phyloP scores from a whole-genome alignment of 2,113 vertebrate genomes.

The Micronisus gabar region DNA sequence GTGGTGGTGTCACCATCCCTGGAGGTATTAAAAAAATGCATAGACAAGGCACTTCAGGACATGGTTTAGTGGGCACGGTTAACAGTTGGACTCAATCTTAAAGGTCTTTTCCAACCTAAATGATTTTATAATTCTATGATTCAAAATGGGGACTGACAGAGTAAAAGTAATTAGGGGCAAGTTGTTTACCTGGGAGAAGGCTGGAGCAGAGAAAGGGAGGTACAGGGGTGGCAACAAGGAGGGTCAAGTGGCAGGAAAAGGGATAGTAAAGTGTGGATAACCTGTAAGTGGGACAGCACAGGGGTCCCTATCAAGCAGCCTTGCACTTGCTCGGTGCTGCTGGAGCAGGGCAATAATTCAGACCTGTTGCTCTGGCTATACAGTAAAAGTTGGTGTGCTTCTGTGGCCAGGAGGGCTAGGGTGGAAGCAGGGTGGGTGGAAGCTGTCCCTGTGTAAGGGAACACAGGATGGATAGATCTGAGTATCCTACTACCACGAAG shows the following conservation, averaged over 20 bases:
- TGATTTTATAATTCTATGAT: too few relatives aligned
- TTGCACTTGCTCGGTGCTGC: neutral
- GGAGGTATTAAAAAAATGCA: too few relatives aligned
- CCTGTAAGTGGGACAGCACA: neutral
- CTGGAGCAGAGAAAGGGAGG: neutral
- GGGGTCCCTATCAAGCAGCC: neutral
- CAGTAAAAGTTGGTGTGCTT: neutral
- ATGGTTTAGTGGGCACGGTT: too few relatives aligned
- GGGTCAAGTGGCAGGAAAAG: neutral
- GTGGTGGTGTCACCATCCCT: too few relatives aligned
- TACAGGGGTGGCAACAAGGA: neutral
- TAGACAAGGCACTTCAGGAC: too few relatives aligned
- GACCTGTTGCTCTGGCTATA: neutral
- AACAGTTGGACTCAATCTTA: too few relatives aligned
- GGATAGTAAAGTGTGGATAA: neutral
- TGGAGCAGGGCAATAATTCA: neutral
- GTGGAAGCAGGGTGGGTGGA: neutral
- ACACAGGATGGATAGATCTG: rapidly evolving
- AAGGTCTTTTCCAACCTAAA: too few relatives aligned
- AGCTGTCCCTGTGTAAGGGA: neutral
- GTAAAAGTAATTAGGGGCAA: neutral
- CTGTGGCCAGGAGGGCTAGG: rapidly evolving
- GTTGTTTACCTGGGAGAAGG: neutral
- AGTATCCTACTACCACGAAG: too few relatives aligned
- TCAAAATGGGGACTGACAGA: neutral